Evolutionary conservation across 2,888 invertebrate species (phyloP).

Genomic region (Erynnis tages): DNA sequence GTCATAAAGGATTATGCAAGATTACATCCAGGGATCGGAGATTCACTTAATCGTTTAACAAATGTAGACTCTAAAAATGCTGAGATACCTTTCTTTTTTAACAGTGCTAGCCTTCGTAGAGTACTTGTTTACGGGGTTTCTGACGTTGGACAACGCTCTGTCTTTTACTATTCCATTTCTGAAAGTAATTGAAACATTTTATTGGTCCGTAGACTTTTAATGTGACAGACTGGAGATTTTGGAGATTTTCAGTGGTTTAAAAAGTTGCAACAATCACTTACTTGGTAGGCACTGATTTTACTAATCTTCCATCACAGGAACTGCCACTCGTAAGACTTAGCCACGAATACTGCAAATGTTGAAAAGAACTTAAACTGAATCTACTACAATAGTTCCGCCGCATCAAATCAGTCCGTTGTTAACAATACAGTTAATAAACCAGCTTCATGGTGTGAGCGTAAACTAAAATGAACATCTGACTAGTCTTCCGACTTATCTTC

Average conservation of each 20-base stretch:
- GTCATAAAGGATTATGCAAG: no score
- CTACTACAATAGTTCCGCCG: no score
- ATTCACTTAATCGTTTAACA: no score
- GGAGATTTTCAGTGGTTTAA: background rate
- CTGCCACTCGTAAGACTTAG: slow-evolving; percentile 49
- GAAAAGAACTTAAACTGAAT: background rate
- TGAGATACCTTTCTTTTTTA: slow-evolving; percentile 68
- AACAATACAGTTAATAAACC: no score
- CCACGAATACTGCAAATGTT: slow-evolving; percentile 64
- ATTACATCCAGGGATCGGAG: no score
- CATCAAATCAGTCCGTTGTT: no score
- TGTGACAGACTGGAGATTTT: background rate
- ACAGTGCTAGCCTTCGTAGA: slow-evolving; percentile 45
- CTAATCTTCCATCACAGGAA: slow-evolving; percentile 55
- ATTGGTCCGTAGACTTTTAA: no score
- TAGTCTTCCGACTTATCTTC: no score
- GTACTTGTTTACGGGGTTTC: slow-evolving; percentile 51
- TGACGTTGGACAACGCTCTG: slow-evolving; percentile 48
- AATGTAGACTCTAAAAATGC: no score
- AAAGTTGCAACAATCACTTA: slow-evolving; percentile 40
- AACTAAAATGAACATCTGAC: no score
- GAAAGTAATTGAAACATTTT: slow-evolving; percentile 12
- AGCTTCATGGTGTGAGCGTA: no score
- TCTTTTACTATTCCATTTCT: slow-evolving; percentile 62
- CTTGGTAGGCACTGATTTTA: slow-evolving; percentile 54